phyloP scores from a whole-genome alignment of 2,113 vertebrate species.

The Archilochus colubris region DNA sequence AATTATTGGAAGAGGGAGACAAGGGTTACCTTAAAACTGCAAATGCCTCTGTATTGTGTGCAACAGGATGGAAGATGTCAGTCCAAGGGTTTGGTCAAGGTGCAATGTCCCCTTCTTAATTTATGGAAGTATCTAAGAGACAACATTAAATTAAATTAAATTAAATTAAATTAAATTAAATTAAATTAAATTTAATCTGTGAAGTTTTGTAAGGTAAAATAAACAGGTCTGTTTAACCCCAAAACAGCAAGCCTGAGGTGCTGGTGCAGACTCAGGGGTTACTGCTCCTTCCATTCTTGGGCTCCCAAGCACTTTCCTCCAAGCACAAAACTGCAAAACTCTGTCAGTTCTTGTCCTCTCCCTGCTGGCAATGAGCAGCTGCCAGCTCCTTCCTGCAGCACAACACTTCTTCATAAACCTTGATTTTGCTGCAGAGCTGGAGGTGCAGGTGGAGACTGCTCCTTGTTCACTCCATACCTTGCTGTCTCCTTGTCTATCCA shows the following conservation, averaged over 20 bases:
- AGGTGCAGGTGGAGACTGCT: background rate
- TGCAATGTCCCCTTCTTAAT: background rate
- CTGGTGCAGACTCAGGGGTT: accelerated
- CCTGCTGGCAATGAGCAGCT: background rate
- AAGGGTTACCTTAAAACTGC: background rate
- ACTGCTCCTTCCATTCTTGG: background rate
- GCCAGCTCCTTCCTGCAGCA: background rate
- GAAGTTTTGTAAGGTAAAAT: background rate
- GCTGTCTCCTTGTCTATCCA: background rate
- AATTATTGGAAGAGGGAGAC: background rate
- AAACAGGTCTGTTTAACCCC: background rate
- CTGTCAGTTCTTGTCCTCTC: background rate
- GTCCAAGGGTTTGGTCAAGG: background rate
- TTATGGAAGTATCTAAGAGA: background rate
- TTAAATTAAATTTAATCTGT: background rate
- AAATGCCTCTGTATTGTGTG: background rate
- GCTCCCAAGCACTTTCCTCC: background rate
- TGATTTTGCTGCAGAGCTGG: background rate
- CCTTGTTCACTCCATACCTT: background rate
- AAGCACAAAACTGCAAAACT: accelerated
- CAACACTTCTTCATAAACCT: background rate
- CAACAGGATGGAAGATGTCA: background rate
- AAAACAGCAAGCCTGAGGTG: background rate
- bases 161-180: too few species aligned
- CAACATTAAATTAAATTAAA: background rate